Percentiles rank a stretch among this genome's conserved stretches.
Conservation (phyloP, 2,797 vertebrate species). For the Fringilla coelebs region DNA sequence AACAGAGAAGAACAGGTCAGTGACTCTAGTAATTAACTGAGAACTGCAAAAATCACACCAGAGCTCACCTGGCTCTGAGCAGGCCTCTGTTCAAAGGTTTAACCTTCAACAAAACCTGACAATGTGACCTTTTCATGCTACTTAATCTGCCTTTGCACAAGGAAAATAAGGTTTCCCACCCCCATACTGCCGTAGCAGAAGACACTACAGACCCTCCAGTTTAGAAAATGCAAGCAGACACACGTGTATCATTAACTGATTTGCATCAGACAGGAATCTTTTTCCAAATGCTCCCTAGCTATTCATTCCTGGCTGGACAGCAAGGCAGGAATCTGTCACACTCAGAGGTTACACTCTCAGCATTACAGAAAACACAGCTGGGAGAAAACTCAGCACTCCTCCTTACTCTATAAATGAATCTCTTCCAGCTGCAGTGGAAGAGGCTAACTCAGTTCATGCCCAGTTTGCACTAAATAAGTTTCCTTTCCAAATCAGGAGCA, state of each 20-base stretch:
- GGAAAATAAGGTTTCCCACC: neutral
- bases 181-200: neutral
- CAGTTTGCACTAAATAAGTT: neutral
- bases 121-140: neutral
- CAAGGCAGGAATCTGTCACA: neutral
- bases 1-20: neutral
- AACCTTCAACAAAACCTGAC: neutral
- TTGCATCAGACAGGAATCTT: neutral
- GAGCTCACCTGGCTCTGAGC: neutral
- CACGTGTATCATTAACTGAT: neutral
- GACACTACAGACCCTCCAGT: neutral
- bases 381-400: neutral
- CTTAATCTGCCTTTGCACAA: neutral
- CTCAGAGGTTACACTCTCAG: neutral
- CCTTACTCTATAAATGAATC: neutral
- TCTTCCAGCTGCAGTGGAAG: neutral
- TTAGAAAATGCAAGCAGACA: neutral
- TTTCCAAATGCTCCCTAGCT: neutral
- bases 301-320: neutral
- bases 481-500: slow-evolving; percentile 30
- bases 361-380: neutral
- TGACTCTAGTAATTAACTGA: neutral
- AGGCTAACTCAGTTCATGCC: neutral
- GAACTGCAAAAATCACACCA: neutral
- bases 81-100: neutral